Conservation (phyloP, 2,113 vertebrate genomes). For the Anarhynchus alexandrinus region DNA sequence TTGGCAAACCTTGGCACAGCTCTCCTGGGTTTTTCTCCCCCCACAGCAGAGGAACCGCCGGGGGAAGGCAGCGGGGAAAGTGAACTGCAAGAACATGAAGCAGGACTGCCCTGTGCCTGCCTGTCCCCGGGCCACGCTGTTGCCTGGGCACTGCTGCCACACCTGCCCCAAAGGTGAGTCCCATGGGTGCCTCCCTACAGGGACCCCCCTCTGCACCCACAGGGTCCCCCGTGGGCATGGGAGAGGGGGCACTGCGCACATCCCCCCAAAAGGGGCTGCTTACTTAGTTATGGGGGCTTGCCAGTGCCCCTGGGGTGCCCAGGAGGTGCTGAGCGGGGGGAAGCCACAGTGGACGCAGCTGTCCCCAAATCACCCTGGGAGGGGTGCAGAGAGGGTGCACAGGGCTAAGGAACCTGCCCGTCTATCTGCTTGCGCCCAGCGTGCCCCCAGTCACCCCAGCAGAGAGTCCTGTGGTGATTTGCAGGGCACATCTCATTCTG, state of each 20-base stretch:
- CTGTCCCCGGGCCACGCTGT: slow-evolving; percentile 81
- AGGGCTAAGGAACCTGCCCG: background rate
- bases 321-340: background rate
- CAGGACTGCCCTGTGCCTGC: slow-evolving; percentile 84
- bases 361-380: background rate
- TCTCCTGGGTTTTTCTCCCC: background rate
- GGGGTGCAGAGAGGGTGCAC: no score
- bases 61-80: slow-evolving; percentile 31
- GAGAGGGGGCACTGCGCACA: background rate
- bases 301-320: background rate
- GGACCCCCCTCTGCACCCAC: background rate
- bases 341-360: background rate
- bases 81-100: slow-evolving; percentile 85
- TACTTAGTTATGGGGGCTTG: background rate
- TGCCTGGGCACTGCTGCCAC: slow-evolving; percentile 93
- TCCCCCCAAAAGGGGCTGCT: background rate
- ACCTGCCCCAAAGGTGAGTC: slow-evolving; percentile 87
- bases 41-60: slow-evolving; percentile 36
- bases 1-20: background rate
- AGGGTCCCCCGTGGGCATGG: accelerated
- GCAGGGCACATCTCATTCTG: accelerated
- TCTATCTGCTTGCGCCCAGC: background rate
- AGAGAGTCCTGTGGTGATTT: accelerated
- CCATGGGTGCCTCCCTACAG: background rate
- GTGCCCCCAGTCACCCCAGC: accelerated